A percentile compares a stretch with the other conserved stretches of the same genome.
Evolutionary conservation across 2,113 vertebrate species (phyloP).

Genomic region (Engystomops pustulosus): DNA sequence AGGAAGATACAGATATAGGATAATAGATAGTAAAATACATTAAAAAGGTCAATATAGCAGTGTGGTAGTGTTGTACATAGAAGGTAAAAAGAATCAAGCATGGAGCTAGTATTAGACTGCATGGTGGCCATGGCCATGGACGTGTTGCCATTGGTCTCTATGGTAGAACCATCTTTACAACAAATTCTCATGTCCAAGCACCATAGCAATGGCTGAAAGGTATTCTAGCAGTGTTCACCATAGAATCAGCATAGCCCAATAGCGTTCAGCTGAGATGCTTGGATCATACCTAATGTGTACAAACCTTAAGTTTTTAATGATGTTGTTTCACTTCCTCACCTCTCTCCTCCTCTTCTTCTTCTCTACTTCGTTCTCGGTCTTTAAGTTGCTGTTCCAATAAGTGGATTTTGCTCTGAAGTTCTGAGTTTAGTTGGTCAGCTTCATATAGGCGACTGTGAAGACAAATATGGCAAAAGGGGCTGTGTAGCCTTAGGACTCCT

Average conservation of each 20-base stretch:
- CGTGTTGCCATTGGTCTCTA: neutral
- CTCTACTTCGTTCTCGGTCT: neutral
- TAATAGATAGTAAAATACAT: neutral
- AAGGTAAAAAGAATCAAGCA: conserved; percentile 23
- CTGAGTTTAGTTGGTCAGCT: conserved; percentile 50
- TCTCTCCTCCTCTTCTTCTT: conserved; percentile 1
- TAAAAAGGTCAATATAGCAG: conserved; percentile 9
- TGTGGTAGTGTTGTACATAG: neutral
- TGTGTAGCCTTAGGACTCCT: too few species aligned
- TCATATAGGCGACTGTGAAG: conserved; percentile 45
- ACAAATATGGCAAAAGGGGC: too few species aligned
- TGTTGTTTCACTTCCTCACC: neutral
- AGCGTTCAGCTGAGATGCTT: neutral
- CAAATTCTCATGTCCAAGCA: neutral
- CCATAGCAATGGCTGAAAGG: neutral
- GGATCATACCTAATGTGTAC: conserved; percentile 8
- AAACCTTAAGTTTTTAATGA: neutral
- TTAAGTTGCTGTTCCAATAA: conserved; percentile 41
- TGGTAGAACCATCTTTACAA: neutral
- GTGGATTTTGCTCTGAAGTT: conserved; percentile 49
- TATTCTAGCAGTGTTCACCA: neutral
- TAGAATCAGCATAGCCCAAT: neutral
- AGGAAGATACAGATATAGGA: neutral
- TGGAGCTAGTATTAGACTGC: neutral
- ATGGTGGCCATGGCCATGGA: conserved; percentile 3